Conservation (phyloP, 2,888 invertebrate genomes). For the Caenorhabditis drosophilae region DNA sequence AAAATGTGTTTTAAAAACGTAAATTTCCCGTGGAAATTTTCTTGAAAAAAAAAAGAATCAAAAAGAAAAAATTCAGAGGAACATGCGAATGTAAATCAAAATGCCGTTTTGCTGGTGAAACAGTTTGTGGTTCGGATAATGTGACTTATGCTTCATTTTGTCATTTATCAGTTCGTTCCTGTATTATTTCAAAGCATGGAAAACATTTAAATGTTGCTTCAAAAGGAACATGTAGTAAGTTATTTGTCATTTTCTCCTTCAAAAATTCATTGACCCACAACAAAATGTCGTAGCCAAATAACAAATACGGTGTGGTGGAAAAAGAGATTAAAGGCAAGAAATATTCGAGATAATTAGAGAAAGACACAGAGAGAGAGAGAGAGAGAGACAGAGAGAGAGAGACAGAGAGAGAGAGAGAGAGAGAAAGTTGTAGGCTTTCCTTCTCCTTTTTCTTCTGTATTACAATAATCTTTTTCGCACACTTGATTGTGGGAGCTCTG, state of each 20-base stretch:
- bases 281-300: constrained; percentile 23
- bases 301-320: not conserved
- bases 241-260: constrained; percentile 3
- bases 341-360: not conserved
- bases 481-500: too few species aligned
- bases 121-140: constrained; percentile 52
- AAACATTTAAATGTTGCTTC: constrained; percentile 25
- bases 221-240: constrained; percentile 50
- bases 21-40: constrained; percentile 1
- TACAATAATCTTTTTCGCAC: not conserved
- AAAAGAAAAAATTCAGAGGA: constrained; percentile 23
- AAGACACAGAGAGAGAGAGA: not conserved
- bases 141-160: constrained; percentile 51
- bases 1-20: constrained; percentile 45
- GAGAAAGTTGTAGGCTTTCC: too few species aligned
- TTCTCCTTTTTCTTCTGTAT: too few species aligned
- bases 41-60: not conserved
- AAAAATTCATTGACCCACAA: constrained; percentile 28
- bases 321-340: not conserved
- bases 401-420: too few species aligned
- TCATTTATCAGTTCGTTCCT: constrained; percentile 47
- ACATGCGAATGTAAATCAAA: constrained; percentile 48
- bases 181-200: constrained; percentile 39
- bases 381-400: too few species aligned
- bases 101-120: constrained; percentile 28